A percentile compares a stretch with the other conserved stretches of the same genome.
Conservation (phyloP, 1,140 invertebrate genomes). For the Diuraphis noxia region DNA sequence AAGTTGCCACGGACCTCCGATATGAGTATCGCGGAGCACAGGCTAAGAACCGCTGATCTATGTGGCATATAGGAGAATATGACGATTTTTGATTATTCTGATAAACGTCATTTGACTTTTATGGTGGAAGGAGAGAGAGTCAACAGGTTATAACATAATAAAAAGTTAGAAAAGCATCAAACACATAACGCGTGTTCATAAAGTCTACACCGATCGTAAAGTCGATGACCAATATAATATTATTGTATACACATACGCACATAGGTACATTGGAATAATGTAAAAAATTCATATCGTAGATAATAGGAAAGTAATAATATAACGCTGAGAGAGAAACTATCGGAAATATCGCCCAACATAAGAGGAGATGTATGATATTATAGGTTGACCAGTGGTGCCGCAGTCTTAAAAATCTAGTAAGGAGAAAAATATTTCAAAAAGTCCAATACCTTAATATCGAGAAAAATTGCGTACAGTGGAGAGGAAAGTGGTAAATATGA, state of each 20-base stretch:
- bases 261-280: neutral
- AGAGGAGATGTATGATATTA: neutral
- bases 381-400: no score
- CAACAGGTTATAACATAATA: neutral
- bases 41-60: no score
- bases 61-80: neutral
- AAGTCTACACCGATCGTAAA: neutral
- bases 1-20: no score
- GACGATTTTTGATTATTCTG: neutral
- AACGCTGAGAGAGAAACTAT: neutral
- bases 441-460: no score
- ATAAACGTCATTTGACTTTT: neutral
- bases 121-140: no score
- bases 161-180: neutral
- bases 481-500: no score
- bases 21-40: no score
- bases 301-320: neutral
- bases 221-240: neutral
- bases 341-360: neutral
- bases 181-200: neutral
- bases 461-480: no score
- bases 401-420: no score
- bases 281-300: neutral
- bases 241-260: neutral
- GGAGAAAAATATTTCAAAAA: no score